Evolutionary conservation across 2,888 invertebrate genomes (phyloP), one percentile per base, ranked within the genome.

Genomic region (Trachelus iudaicus): DNA sequence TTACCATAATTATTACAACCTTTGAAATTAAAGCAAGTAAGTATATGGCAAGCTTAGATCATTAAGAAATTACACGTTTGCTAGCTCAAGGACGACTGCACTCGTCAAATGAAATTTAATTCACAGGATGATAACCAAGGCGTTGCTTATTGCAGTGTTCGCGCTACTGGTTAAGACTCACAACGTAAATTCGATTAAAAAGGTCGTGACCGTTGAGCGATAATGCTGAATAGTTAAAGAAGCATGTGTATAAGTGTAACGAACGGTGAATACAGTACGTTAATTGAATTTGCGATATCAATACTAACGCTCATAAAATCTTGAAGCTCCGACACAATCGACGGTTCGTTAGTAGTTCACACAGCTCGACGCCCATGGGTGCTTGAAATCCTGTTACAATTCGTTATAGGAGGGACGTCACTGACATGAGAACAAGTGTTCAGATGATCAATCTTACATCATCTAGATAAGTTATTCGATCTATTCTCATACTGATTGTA

Each of bases 381-480:
- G 73, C 15, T 73, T 69, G 40, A 78, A 78, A 78, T 78, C 78
- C 78, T 78, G 78, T 78, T 78, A 78, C 78, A 73, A 73, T 76
- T 78, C 34, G 73, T 75, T 73, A 73, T 75, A 68, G 75, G 71
- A 15, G 69, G 68, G 68, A 34, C 30, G 30, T 34, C 15, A 69
- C 37, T 69, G 69, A 40, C 73, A 73, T 9, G 74, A 31, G 40
- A 56, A 69, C 77, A 75, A 77, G 77, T 77, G 74, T 73, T 76
- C 35, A 34, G 71, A 73, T 76, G 15, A 34, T n/a, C 34, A 37
- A 15, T 73, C 69, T 34, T 34, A 15, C 34, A 69, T 23, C 23
- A 76, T 69, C 15, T 31, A 34, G 69, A 76, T 76, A 76, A 73
- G 33, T 69, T 34, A 35, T 11, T 30, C 9, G 35, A 30, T 56